Evolutionary conservation across 1,140 invertebrate genomes (phyloP).

Genomic region (Saccostrea echinata): DNA sequence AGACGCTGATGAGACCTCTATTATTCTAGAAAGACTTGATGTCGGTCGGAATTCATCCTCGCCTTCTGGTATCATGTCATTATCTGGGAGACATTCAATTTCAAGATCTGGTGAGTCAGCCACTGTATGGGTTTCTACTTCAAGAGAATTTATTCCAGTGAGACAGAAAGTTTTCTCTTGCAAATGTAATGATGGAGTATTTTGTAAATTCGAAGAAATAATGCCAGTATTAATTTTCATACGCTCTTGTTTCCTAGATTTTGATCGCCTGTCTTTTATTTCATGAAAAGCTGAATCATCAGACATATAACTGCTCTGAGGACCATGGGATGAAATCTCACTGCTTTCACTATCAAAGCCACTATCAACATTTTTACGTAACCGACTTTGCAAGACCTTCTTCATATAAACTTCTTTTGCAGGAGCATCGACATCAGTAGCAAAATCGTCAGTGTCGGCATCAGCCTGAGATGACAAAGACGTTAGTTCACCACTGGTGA

Average conservation of each 20-base stretch:
- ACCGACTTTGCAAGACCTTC: conserved; percentile 49
- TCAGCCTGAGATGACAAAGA: conserved; percentile 73
- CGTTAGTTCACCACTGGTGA: conserved; percentile 71
- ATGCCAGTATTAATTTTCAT: neutral
- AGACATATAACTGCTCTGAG: conserved; percentile 44
- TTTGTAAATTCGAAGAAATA: neutral
- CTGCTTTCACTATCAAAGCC: conserved; percentile 75
- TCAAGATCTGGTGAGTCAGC: conserved; percentile 28
- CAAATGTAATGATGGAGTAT: conserved; percentile 17
- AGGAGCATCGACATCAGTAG: conserved; percentile 57
- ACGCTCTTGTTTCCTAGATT: conserved; percentile 43
- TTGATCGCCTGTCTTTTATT: conserved; percentile 56
- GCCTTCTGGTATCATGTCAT: conserved; percentile 27
- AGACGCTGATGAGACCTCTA: conserved; percentile 56
- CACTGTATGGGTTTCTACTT: neutral
- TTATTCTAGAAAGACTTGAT: conserved; percentile 54
- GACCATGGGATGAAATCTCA: conserved; percentile 67
- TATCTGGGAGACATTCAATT: conserved; percentile 41
- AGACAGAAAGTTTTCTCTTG: conserved; percentile 57
- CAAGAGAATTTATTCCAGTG: conserved; percentile 52
- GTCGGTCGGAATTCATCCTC: conserved; percentile 28
- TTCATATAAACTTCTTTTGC: conserved; percentile 43
- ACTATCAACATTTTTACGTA: conserved; percentile 68
- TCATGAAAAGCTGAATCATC: conserved; percentile 60
- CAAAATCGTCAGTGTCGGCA: conserved; percentile 63